Evolutionary conservation across 2,797 vertebrate genomes (phyloP).

Genomic region (Chelidonichthys spinosus): DNA sequence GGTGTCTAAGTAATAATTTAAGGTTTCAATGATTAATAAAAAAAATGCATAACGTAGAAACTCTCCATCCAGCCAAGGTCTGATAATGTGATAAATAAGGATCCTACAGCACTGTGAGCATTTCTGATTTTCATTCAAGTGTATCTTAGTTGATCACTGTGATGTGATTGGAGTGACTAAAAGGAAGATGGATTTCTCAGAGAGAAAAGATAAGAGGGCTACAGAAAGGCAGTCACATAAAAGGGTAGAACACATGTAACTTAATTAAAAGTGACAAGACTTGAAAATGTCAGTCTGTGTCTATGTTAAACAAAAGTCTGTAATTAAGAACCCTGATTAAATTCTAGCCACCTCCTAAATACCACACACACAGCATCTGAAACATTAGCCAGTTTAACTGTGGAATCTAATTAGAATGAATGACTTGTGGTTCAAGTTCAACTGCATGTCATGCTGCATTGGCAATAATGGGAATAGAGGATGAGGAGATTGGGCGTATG

Average conservation of each 20-base stretch:
- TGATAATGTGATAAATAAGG: constrained; percentile 18
- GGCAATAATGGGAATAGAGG: constrained; percentile 52
- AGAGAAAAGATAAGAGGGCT: neutral
- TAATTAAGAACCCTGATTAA: constrained; percentile 62
- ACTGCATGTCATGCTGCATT: constrained; percentile 30
- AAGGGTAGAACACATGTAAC: constrained; percentile 23
- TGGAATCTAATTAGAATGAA: constrained; percentile 65
- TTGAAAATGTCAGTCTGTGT: constrained; percentile 52
- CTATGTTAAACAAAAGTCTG: constrained; percentile 22
- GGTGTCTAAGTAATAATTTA: neutral
- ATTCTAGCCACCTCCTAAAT: constrained; percentile 45
- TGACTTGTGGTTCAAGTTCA: constrained; percentile 52
- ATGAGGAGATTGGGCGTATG: constrained; percentile 46
- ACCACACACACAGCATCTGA: constrained; percentile 39
- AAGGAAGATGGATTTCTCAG: constrained; percentile 3
- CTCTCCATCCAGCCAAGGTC: neutral
- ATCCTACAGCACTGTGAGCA: constrained; percentile 8
- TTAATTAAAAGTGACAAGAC: constrained; percentile 52
- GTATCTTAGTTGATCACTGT: constrained; percentile 1
- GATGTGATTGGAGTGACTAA: neutral
- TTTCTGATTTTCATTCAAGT: constrained; percentile 19
- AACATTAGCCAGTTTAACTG: constrained; percentile 49
- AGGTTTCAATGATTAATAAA: neutral
- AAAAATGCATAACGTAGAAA: neutral
- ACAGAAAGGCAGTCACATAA: constrained; percentile 11